Evolutionary conservation across 2,113 vertebrate genomes (phyloP).

Genomic region (Malaclemys terrapin): DNA sequence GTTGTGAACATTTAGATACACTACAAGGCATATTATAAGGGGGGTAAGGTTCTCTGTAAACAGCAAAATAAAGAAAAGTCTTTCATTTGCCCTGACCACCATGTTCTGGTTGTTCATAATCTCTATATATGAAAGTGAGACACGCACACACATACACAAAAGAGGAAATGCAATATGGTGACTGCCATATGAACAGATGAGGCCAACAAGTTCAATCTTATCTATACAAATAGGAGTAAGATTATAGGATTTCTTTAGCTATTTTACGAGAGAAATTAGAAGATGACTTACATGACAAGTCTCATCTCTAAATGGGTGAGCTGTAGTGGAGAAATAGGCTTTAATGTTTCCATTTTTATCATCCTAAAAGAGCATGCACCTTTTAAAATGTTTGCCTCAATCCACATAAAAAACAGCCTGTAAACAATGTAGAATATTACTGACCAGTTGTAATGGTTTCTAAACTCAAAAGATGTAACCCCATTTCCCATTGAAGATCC

Average conservation of each 20-base stretch:
- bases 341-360: neutral
- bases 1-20: neutral
- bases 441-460: neutral
- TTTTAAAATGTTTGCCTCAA: neutral
- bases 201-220: neutral
- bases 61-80: neutral
- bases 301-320: neutral
- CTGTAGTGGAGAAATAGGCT: fast-evolving
- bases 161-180: neutral
- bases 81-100: neutral
- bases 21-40: neutral
- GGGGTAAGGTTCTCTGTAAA: neutral
- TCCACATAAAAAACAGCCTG: neutral
- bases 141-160: neutral
- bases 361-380: neutral
- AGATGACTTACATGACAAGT: constrained; percentile 9
- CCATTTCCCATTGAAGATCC: neutral
- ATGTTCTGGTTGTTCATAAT: neutral
- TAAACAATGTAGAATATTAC: neutral
- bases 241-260: constrained; percentile 18
- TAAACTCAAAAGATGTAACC: neutral
- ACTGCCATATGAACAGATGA: neutral
- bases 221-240: neutral
- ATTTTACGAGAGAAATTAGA: constrained; percentile 35
- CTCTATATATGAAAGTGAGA: neutral